Percentiles rank a stretch among this genome's conserved stretches.
phyloP scores from a whole-genome alignment of 2,797 vertebrate species.

The Siniperca scherzeri region DNA sequence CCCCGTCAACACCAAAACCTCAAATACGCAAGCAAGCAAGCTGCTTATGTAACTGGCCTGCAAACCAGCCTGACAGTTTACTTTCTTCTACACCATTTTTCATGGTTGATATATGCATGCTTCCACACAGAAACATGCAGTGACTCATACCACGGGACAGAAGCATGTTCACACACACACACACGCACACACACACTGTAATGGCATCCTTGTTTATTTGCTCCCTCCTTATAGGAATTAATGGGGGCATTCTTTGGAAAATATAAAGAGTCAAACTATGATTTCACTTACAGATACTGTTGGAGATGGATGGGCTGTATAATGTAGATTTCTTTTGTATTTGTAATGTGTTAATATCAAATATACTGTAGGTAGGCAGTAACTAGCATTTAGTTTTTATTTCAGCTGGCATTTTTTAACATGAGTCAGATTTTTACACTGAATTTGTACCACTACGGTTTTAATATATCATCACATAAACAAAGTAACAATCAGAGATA shows the following conservation, averaged over 20 bases:
- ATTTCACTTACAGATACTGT: neutral
- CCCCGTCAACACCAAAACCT: conserved; percentile 60
- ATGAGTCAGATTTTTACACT: neutral
- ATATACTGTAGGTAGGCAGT: neutral
- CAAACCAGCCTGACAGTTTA: conserved; percentile 58
- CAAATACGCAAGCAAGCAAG: conserved; percentile 63
- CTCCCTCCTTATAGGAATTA: neutral
- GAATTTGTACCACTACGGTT: neutral
- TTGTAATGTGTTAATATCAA: neutral
- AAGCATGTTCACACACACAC: neutral
- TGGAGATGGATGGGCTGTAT: neutral
- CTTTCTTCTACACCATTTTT: conserved; percentile 56
- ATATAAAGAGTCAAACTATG: neutral
- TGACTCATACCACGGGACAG: conserved; percentile 41
- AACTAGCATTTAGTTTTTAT: neutral
- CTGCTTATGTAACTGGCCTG: conserved; percentile 69
- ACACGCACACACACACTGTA: neutral
- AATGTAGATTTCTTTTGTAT: neutral
- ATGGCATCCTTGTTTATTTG: neutral
- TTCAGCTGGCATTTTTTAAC: neutral
- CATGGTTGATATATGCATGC: conserved; percentile 43
- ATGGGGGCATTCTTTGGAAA: neutral
- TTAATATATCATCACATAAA: neutral
- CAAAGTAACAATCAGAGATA: neutral
- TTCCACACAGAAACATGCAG: conserved; percentile 36